Evolutionary conservation across 2,113 vertebrate species (phyloP).

Genomic region (Penelope pileata): DNA sequence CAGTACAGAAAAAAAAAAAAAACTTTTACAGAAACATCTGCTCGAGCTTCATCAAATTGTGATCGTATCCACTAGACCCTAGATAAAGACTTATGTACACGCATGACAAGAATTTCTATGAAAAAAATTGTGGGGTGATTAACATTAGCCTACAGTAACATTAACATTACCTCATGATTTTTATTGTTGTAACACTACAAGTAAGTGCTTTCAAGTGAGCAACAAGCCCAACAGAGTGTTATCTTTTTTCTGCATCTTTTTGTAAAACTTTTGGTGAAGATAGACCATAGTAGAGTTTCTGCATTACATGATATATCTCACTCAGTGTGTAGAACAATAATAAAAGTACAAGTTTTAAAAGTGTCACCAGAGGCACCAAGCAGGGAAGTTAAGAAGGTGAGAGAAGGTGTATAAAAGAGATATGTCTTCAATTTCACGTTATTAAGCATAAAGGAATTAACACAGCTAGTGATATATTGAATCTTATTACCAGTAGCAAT

Average conservation of each 20-base stretch:
- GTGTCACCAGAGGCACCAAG: neutral
- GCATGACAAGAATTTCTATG: neutral
- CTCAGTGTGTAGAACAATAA: neutral
- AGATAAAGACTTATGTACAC: neutral
- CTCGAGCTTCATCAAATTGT: neutral
- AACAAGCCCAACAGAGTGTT: neutral
- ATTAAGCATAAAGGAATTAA: slow-evolving; percentile 43
- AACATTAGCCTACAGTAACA: neutral
- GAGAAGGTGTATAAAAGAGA: neutral
- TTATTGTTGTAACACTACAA: neutral
- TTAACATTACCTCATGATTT: neutral
- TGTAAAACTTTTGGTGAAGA: neutral
- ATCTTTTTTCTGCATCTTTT: neutral
- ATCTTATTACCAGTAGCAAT: slow-evolving; percentile 10
- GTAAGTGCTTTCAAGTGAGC: neutral
- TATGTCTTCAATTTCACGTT: slow-evolving; percentile 39
- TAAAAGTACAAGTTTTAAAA: neutral
- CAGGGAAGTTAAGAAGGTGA: neutral
- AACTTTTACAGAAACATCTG: neutral
- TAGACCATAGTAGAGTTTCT: neutral
- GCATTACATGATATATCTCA: neutral
- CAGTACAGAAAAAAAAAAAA: neutral
- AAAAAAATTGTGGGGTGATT: neutral
- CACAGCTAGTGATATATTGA: neutral
- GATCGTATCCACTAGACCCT: neutral